Percentiles rank a stretch among this genome's conserved stretches.
These are phyloP conservation scores for Lepidocolaptes lacrymiger DNA, from an alignment of 2,797 vertebrate species.

Conservation along the genomic window DNA sequence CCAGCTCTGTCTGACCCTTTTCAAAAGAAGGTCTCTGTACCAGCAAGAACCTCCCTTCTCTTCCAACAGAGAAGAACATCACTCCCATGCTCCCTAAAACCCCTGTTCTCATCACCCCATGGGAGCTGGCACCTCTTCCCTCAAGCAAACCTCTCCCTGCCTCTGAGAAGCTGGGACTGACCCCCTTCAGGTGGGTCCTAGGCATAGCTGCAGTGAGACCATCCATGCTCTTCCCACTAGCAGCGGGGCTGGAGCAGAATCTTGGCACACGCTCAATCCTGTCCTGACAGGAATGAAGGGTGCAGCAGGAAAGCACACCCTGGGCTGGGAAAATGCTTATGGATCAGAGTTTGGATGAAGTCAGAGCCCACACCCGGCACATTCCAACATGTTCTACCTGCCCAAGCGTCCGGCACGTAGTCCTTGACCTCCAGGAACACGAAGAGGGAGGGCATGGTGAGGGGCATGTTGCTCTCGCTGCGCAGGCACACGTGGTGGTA, in stretches of 20 bases:
- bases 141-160: background rate
- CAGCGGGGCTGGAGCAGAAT: background rate
- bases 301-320: background rate
- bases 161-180: background rate
- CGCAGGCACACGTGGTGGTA: constrained; percentile 94
- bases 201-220: background rate
- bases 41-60: background rate
- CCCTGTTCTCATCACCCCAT: background rate
- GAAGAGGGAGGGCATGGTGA: constrained; percentile 92
- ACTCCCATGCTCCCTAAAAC: background rate
- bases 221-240: background rate
- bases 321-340: background rate
- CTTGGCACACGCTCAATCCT: accelerated
- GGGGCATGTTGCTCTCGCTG: constrained; percentile 93
- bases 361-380: accelerated
- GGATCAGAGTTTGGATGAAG: background rate
- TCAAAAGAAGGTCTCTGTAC: background rate
- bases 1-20: background rate
- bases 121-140: background rate
- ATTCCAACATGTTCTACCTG: constrained; percentile 76
- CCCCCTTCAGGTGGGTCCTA: background rate
- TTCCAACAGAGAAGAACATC: background rate
- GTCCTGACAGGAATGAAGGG: background rate
- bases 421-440: constrained; percentile 96
- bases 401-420: constrained; percentile 94